Evolutionary conservation across 2,113 vertebrate genomes (phyloP), one percentile per base, ranked within the genome.

Genomic region (Phrynocephalus versicolor): DNA sequence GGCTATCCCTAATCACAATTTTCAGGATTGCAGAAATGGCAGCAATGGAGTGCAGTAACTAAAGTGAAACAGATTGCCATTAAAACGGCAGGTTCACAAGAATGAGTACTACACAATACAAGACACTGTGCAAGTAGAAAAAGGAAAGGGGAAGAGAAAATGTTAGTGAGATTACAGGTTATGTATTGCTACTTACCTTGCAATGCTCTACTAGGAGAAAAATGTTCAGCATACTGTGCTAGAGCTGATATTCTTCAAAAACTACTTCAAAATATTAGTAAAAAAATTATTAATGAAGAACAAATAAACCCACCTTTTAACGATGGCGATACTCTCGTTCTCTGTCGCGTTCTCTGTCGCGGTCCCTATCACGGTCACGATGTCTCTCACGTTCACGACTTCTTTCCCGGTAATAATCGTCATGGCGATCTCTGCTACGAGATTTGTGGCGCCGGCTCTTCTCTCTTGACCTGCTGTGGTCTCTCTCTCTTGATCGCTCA

Each of bases 361-460:
- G 95, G 92, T 99, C 98, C 0, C 98, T 93, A 64, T 99, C 99
- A 0, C 99, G 96, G 89, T 99, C 99, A 0, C 98, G 97, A 58
- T 99, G 98, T 79, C 99, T 96, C 94, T 99, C 98, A 3, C 99
- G 94, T 82, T 99, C 99, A 2, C 98, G 97, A 93, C 99, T 99
- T 86, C 99, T 97, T 92, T 99, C 99, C 86, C 99, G 96, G 87
- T 99, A 99, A 88, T 99, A 99, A 95, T 99, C 99, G 88, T 99
- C 99, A 0, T 99, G 99, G 1, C 98, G 97, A 91, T 99, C 99
- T 39, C 99, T 97, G 89, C 99, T 99, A 81, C 98, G 98, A 2
- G 99, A 99, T 93, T 99, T 99, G 96, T 99, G 99, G 13, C 98
- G 97, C 0, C 98, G 95, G 89, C 98, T 99, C 94, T 99, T 99